Conservation (phyloP, 2,888 invertebrate genomes). For the Apamea sordens region DNA sequence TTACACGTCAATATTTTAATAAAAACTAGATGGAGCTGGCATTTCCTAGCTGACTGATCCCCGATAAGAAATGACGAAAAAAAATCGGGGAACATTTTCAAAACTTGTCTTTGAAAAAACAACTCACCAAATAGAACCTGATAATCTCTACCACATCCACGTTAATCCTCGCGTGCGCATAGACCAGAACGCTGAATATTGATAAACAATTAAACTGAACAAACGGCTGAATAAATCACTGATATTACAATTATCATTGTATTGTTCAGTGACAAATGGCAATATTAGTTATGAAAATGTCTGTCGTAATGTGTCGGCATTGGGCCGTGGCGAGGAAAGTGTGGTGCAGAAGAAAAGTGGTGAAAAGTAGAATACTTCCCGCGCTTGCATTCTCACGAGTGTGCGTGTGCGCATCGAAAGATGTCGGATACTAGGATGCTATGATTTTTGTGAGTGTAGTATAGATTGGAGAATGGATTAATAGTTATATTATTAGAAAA, state of each 20-base stretch:
- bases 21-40: no score
- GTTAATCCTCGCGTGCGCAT: neutral
- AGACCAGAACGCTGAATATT: constrained; percentile 30
- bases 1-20: no score
- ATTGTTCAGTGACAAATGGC: constrained; percentile 43
- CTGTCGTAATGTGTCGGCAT: constrained; percentile 55
- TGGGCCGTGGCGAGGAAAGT: constrained; percentile 76
- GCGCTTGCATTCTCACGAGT: constrained; percentile 72
- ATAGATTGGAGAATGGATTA: neutral
- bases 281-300: constrained; percentile 52
- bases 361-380: constrained; percentile 82
- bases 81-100: no score
- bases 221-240: constrained; percentile 38
- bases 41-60: no score
- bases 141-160: constrained; percentile 1
- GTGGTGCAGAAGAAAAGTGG: constrained; percentile 77
- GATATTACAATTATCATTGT: constrained; percentile 29
- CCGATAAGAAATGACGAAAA: no score
- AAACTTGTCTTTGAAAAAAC: neutral
- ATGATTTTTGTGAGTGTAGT: neutral
- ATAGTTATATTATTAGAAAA: neutral
- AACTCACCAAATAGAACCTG: neutral
- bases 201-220: constrained; percentile 16
- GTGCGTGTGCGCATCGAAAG: constrained; percentile 38
- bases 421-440: constrained; percentile 17